phyloP scores from a whole-genome alignment of 92 coral and sea anemone species.

The Metridium senile region DNA sequence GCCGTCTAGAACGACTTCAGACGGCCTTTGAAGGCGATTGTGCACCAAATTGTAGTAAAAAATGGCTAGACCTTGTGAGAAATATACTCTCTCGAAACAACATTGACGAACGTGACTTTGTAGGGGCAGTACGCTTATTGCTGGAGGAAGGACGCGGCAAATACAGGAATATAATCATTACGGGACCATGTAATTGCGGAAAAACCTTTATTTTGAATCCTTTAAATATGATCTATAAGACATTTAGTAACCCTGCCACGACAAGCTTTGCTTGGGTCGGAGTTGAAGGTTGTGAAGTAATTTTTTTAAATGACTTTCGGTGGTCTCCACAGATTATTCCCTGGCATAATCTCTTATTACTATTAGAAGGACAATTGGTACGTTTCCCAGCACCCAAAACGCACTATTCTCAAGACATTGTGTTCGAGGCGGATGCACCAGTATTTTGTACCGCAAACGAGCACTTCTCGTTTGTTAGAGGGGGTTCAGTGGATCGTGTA shows the following conservation, averaged over 20 bases:
- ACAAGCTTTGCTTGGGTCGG: slow-evolving; percentile 61
- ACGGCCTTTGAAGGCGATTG: neutral
- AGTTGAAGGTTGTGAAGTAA: slow-evolving; percentile 23
- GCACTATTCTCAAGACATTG: slow-evolving; percentile 39
- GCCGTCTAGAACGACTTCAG: slow-evolving; percentile 14
- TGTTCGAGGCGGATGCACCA: slow-evolving; percentile 35
- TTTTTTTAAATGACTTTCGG: slow-evolving; percentile 47
- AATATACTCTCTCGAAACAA: neutral
- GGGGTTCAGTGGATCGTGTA: slow-evolving; percentile 22
- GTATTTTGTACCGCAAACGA: slow-evolving; percentile 40
- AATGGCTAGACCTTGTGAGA: slow-evolving; percentile 8
- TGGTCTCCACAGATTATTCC: slow-evolving; percentile 37
- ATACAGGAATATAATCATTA: slow-evolving; percentile 42
- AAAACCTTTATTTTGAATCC: slow-evolving; percentile 56
- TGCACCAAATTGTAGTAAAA: slow-evolving; percentile 9
- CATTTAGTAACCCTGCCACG: slow-evolving; percentile 50
- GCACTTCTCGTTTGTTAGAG: slow-evolving; percentile 18
- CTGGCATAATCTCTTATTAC: slow-evolving; percentile 39
- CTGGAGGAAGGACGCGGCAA: slow-evolving; percentile 44
- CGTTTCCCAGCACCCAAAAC: slow-evolving; percentile 43
- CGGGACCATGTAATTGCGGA: slow-evolving; percentile 55
- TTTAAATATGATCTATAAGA: slow-evolving; percentile 26
- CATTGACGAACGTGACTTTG: slow-evolving; percentile 2
- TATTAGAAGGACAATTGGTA: slow-evolving; percentile 49
- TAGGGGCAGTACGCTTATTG: slow-evolving; percentile 23